These are phyloP conservation scores for Uromys caudimaculatus DNA, from an alignment of 2,797 vertebrate species.

Conservation along the genomic window DNA sequence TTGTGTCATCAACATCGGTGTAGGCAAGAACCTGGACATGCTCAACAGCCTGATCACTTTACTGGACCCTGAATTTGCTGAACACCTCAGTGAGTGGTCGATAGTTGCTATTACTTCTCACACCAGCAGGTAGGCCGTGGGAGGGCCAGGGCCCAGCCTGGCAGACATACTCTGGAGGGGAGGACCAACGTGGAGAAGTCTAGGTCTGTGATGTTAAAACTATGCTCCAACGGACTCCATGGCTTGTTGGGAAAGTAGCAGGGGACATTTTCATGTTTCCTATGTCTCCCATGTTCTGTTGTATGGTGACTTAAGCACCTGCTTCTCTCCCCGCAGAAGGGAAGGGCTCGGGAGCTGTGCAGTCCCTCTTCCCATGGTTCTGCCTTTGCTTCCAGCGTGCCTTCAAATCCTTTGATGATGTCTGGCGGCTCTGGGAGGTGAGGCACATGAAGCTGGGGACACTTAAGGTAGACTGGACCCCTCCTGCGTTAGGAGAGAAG, in stretches of 20 bases:
- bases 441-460: neutral
- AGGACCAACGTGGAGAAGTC: neutral
- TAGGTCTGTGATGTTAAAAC: neutral
- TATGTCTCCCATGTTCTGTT: neutral
- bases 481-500: neutral
- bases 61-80: constrained; percentile 81
- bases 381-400: constrained; percentile 81
- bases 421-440: constrained; percentile 83
- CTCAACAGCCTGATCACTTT: constrained; percentile 76
- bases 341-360: constrained; percentile 59
- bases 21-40: constrained; percentile 81
- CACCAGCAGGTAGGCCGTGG: neutral
- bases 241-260: neutral
- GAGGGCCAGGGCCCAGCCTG: neutral
- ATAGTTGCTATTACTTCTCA: neutral
- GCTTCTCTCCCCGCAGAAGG: constrained; percentile 69
- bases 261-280: neutral
- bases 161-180: neutral
- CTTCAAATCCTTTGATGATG: constrained; percentile 74
- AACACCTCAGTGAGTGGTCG: constrained; percentile 71
- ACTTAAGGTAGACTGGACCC: neutral
- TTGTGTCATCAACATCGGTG: constrained; percentile 83
- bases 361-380: constrained; percentile 80
- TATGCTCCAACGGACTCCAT: neutral
- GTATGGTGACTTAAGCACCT: no score